Percentiles rank a stretch among this genome's conserved stretches.
Conservation (phyloP, 1,140 invertebrate species). For the Gryon sp. region DNA sequence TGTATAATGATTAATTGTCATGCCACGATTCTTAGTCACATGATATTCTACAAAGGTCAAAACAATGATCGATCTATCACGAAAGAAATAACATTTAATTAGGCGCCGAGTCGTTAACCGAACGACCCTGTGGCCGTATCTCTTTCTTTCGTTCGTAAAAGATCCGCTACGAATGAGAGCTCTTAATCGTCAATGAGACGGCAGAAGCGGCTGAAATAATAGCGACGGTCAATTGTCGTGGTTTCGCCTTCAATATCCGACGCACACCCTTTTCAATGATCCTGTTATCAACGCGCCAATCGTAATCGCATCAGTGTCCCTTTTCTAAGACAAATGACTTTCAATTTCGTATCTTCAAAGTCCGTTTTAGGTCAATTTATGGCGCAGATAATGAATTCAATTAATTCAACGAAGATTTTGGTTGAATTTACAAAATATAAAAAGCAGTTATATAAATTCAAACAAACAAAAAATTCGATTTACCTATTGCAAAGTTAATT, state of each 20-base stretch:
- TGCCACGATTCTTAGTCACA: constrained; percentile 26
- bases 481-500: too few species aligned
- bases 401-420: too few species aligned
- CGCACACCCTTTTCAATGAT: constrained; percentile 44
- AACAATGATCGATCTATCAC: constrained; percentile 66
- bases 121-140: constrained; percentile 61
- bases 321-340: constrained; percentile 12
- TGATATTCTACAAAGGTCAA: constrained; percentile 58
- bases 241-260: constrained; percentile 43
- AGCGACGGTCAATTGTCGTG: constrained; percentile 57
- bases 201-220: constrained; percentile 56
- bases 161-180: constrained; percentile 52
- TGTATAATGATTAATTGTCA: constrained; percentile 13
- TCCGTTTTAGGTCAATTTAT: neutral
- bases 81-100: constrained; percentile 67
- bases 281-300: constrained; percentile 45
- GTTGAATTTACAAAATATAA: too few species aligned
- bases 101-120: constrained; percentile 64
- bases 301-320: neutral
- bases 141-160: constrained; percentile 55
- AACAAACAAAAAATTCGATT: too few species aligned
- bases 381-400: neutral
- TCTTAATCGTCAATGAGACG: constrained; percentile 62
- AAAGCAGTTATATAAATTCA: too few species aligned
- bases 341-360: neutral